Evolutionary conservation across 2,797 vertebrate genomes (phyloP).

Genomic region (Acridotheres tristis): DNA sequence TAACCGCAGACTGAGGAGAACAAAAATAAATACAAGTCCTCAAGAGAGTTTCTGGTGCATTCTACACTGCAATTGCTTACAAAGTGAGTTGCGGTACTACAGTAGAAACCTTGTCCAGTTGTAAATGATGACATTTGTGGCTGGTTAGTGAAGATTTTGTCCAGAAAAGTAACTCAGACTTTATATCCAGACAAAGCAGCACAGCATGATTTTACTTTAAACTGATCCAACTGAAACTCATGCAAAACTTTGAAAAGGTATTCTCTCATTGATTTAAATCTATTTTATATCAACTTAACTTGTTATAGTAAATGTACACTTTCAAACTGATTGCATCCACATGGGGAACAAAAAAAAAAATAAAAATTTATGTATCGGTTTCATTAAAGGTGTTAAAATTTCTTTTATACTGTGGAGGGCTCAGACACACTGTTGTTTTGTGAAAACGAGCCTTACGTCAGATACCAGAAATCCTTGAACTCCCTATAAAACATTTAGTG

Average conservation of each 20-base stretch:
- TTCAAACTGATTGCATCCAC: not conserved
- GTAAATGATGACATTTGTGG: too few relatives aligned
- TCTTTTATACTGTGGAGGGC: not conserved
- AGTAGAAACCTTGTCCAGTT: not conserved
- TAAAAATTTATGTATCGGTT: fast-evolving
- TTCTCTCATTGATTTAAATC: not conserved
- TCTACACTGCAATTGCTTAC: fast-evolving
- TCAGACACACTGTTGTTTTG: not conserved
- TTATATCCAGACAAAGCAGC: not conserved
- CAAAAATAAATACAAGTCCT: not conserved
- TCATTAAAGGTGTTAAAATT: not conserved
- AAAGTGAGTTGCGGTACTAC: not conserved
- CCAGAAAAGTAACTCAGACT: not conserved
- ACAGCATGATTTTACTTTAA: not conserved
- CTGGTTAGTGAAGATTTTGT: not conserved
- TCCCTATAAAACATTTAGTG: not conserved
- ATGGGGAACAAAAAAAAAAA: not conserved
- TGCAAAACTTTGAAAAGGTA: not conserved
- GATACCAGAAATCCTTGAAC: not conserved
- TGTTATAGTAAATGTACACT: not conserved
- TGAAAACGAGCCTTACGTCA: not conserved
- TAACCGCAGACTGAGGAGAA: not conserved
- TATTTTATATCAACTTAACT: not conserved
- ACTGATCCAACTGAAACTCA: not conserved
- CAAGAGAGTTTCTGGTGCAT: not conserved